Percentiles rank a stretch among this genome's conserved stretches.
Evolutionary conservation across 2,888 invertebrate genomes (phyloP).

Genomic region (Acleris laterana): DNA sequence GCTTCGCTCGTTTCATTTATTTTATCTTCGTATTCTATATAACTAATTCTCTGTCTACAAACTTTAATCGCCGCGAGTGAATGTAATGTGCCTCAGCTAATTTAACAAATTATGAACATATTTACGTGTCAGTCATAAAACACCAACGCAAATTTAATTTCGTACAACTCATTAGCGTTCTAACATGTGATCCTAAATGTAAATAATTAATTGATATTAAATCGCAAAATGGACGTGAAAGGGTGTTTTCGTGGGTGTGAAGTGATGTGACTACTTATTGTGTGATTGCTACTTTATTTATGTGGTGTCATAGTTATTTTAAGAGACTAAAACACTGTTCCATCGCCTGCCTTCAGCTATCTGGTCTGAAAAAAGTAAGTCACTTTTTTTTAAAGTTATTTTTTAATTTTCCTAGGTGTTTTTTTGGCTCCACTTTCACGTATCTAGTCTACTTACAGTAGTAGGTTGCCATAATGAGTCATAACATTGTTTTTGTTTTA

Average conservation of each 20-base stretch:
- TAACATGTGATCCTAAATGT: constrained; percentile 75
- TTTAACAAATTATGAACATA: constrained; percentile 50
- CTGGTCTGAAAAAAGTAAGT: constrained; percentile 38
- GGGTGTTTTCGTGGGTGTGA: constrained; percentile 65
- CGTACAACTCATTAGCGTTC: constrained; percentile 44
- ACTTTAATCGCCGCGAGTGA: constrained; percentile 55
- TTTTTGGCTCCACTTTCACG: constrained; percentile 32
- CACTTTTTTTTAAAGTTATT: constrained; percentile 41
- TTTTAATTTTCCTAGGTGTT: constrained; percentile 29
- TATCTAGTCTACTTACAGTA: constrained; percentile 42
- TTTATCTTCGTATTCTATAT: constrained; percentile 44
- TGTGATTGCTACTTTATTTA: constrained; percentile 41
- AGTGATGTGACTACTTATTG: constrained; percentile 57
- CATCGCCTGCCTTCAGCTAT: constrained; percentile 33
- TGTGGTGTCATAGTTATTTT: constrained; percentile 28
- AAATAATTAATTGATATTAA: constrained; percentile 69
- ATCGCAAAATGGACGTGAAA: constrained; percentile 74
- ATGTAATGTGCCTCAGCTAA: constrained; percentile 49
- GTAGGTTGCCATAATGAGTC: constrained; percentile 28
- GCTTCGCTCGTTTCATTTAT: constrained; percentile 35
- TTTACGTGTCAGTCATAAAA: constrained; percentile 39
- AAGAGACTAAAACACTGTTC: constrained; percentile 26
- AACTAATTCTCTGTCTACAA: constrained; percentile 28
- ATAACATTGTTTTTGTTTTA: constrained; percentile 7
- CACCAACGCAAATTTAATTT: constrained; percentile 18